Base-by-base conservation (phyloP, 2,797 vertebrate genomes). In the Macropodus opercularis region DNA sequence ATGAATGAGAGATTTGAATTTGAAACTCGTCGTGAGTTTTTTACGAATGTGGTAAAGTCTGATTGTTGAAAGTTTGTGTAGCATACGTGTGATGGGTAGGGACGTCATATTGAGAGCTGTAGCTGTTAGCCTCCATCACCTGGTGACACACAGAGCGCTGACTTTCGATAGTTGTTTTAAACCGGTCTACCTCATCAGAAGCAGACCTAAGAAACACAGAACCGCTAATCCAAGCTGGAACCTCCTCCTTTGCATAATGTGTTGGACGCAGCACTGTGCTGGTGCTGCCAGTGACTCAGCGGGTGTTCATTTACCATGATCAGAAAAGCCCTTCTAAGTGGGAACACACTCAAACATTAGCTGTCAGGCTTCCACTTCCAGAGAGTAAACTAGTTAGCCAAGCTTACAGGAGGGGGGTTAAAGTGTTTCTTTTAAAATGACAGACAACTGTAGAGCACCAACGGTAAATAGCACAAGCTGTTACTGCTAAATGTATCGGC, bases 281-380 rank as follows among this genome's bases (percentile, higher is more conserved):
- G 35, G n/a, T 4, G 3, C n/a, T 38, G 15, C 54, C 40, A 18
- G 12, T 44, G 41, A 44, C 41, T 57, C 41, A 57, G 21, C 36
- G 18, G 1, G 51, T 52, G 22, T 23, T 31, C 6, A 23, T 24
- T 24, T 18, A 44, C 35, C 40, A 38, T 29, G 39, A 51, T 14
- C 4, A 5, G 41, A 27, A n/a, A n/a, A n/a, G 8, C 24, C 7
- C 26, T 5, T 8, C 41, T 8, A 13, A 11, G 1, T 24, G 19
- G 13, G 23, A 47, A 9, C 32, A 4, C 42, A 15, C 8, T 24
- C 15, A 17, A 31, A 41, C n/a, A n/a, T 49, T 10, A 24, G 12
- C 19, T 8, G 8, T 29, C 9, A 15, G 21, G 41, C 31, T 18
- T 23, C 27, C 15, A 32, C 5, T 22, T 18, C 12, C 39, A 24